phyloP scores from a whole-genome alignment of 2,888 invertebrate species.

The Vesta saturnalis region DNA sequence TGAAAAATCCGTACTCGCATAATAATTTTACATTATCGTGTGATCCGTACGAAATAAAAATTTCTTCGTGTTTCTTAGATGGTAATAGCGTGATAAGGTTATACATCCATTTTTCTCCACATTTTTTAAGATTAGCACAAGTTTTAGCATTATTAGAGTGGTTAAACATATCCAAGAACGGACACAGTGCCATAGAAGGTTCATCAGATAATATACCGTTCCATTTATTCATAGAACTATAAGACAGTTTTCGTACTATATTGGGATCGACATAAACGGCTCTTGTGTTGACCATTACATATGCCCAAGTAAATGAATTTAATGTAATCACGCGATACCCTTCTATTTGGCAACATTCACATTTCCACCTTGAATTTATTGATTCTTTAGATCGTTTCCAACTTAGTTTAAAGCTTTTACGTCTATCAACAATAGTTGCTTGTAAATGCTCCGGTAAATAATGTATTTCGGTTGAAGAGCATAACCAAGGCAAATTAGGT shows the following conservation, averaged over 20 bases:
- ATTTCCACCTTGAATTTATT: conserved; percentile 60
- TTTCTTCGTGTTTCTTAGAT: conserved; percentile 74
- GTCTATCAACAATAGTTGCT: conserved; percentile 65
- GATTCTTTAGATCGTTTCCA: conserved; percentile 61
- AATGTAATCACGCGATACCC: conserved; percentile 65
- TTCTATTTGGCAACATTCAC: conserved; percentile 60
- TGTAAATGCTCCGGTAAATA: conserved; percentile 68
- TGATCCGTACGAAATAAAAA: conserved; percentile 90
- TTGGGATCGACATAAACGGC: conserved; percentile 77
- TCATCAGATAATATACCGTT: conserved; percentile 65
- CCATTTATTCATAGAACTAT: conserved; percentile 46
- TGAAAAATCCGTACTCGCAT: conserved; percentile 87
- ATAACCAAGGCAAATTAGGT: conserved; percentile 77
- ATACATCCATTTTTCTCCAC: conserved; percentile 62
- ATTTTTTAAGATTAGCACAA: conserved; percentile 54
- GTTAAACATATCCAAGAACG: conserved; percentile 91
- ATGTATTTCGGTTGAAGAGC: conserved; percentile 66
- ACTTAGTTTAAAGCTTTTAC: conserved; percentile 62
- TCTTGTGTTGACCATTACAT: conserved; percentile 86
- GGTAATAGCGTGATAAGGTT: conserved; percentile 65
- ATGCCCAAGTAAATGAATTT: conserved; percentile 78
- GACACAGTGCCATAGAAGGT: conserved; percentile 80
- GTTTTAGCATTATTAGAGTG: conserved; percentile 75
- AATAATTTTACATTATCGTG: conserved; percentile 84
- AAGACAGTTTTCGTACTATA: conserved; percentile 60